Evolutionary conservation across 2,888 invertebrate genomes (phyloP).

Genomic region (Alcis repandata): DNA sequence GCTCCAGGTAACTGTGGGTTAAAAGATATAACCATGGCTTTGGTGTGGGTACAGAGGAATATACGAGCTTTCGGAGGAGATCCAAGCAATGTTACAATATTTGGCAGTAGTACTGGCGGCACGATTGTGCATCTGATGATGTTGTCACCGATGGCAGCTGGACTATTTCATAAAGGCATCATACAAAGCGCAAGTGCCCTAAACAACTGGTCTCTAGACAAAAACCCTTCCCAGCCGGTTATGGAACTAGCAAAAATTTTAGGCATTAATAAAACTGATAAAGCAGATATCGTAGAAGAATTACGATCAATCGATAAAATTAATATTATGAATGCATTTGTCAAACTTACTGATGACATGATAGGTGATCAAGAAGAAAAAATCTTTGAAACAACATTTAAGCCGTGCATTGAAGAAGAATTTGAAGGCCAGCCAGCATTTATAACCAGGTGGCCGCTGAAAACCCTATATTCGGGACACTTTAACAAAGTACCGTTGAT

Average conservation of each 20-base stretch:
- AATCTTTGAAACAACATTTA: slow-evolving; percentile 66
- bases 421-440: slow-evolving; percentile 78
- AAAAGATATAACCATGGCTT: slow-evolving; percentile 78
- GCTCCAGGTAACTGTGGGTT: slow-evolving; percentile 81
- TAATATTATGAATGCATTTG: slow-evolving; percentile 64
- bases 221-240: slow-evolving; percentile 68
- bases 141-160: slow-evolving; percentile 79
- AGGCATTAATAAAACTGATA: slow-evolving; percentile 60
- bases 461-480: slow-evolving; percentile 73
- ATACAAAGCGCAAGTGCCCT: slow-evolving; percentile 79
- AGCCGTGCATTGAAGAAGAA: slow-evolving; percentile 77
- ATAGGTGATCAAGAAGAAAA: slow-evolving; percentile 50
- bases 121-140: slow-evolving; percentile 80
- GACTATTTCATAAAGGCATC: slow-evolving; percentile 80
- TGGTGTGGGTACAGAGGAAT: slow-evolving; percentile 79
- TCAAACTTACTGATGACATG: slow-evolving; percentile 38
- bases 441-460: slow-evolving; percentile 70
- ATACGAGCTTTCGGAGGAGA: slow-evolving; percentile 79
- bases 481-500: slow-evolving; percentile 79
- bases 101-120: slow-evolving; percentile 80
- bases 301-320: slow-evolving; percentile 56
- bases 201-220: slow-evolving; percentile 73
- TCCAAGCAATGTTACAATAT: slow-evolving; percentile 78
- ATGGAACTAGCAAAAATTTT: slow-evolving; percentile 68
- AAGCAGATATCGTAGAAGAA: slow-evolving; percentile 71